Evolutionary conservation across 2,113 vertebrate genomes (phyloP).

Genomic region (Salvelinus alpinus): DNA sequence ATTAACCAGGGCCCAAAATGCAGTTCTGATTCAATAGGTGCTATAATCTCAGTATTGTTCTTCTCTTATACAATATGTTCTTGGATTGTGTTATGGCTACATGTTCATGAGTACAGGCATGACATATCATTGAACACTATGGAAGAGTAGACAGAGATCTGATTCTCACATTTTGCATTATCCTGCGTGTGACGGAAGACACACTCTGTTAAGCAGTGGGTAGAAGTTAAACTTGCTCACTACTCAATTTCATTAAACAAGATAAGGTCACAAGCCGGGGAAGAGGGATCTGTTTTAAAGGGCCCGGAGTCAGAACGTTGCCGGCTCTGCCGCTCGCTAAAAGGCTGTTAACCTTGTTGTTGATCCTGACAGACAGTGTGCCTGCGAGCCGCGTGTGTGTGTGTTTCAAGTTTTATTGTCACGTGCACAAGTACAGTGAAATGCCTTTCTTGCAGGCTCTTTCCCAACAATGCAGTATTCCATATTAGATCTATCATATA

Average conservation of each 20-base stretch:
- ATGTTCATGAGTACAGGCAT: neutral
- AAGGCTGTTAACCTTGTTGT: conserved; percentile 64
- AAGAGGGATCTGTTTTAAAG: conserved; percentile 52
- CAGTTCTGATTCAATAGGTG: no score
- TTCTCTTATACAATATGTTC: no score
- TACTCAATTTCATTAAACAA: conserved; percentile 61
- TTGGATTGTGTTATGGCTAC: neutral
- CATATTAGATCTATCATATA: no score
- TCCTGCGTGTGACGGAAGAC: conserved; percentile 19
- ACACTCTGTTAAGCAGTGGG: conserved; percentile 49
- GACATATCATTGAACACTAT: conserved; percentile 2
- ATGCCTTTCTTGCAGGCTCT: no score
- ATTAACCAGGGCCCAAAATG: no score
- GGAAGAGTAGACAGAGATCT: conserved; percentile 28
- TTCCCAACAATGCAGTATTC: no score
- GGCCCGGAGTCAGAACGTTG: conserved; percentile 37
- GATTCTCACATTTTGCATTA: conserved; percentile 17
- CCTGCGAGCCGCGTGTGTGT: conserved; percentile 24
- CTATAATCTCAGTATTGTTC: no score
- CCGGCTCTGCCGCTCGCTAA: conserved; percentile 22
- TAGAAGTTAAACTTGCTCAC: conserved; percentile 47
- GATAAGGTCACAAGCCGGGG: conserved; percentile 60
- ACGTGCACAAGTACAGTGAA: no score
- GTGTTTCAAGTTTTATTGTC: no score
- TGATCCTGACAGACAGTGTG: conserved; percentile 50